Evolutionary conservation across 2,797 vertebrate species (phyloP), one percentile per base, ranked within the genome.

Genomic region (Alauda arvensis): DNA sequence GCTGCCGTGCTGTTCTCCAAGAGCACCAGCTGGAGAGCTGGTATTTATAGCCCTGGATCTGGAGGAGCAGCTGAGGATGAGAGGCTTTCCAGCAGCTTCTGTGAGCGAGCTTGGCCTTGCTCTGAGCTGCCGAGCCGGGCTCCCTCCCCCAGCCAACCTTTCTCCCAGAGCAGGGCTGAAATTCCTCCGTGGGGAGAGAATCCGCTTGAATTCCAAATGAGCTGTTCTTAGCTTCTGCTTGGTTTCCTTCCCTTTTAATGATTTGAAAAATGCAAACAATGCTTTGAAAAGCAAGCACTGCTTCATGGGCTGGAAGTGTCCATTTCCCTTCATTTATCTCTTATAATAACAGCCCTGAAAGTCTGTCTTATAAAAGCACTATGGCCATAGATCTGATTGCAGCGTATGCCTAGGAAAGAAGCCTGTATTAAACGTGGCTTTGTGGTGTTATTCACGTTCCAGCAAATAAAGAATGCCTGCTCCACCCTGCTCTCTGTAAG

Each of bases 21-120:
- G 85, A 84, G 52, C 63, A 72, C 87, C 94, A 96, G 93, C 93
- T 96, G 94, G 52, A 81, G 90, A 48, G 53, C 21, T 81, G 83
- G 70, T 96, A 93, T 96, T 96, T 95, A 94, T 96, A 96, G 95
- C 88, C 65, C 74, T 84, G 83, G 76, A 93, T 89, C 85, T 95
- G 93, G 7, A 20, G 61, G 93, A 94, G 93, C 95, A 96, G 95
- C 94, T 94, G 94, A 95, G 93, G 94, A 88, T 95, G 94, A 95
- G 92, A 8, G 0, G 91, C 93, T 92, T 95, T 95, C 92, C 93
- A 94, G 93, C 92, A 92, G 94, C 91, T 96, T 95, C 90, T 77
- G 77, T 57, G 81, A 82, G 53, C 14, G 2, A 82, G 83, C 23
- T 51, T 81, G 90, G 89, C 89, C 67, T 83, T 37, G 79, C 39